A percentile compares a stretch with the other conserved stretches of the same genome.
Evolutionary conservation across 2,888 invertebrate genomes (phyloP).

Genomic region (Acronicta psi): DNA sequence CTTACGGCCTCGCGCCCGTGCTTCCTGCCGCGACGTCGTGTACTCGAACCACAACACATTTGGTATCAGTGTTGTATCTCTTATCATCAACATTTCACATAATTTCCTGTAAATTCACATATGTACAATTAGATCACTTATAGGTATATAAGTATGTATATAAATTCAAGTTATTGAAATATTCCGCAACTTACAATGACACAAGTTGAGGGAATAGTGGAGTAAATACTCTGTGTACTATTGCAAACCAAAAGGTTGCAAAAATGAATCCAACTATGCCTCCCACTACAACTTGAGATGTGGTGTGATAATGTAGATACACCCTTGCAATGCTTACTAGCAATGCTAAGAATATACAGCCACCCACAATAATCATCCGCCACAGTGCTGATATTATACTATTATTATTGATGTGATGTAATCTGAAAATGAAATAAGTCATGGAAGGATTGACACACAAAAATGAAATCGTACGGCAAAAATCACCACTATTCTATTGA

Average conservation of each 20-base stretch:
- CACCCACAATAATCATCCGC: slow-evolving; percentile 90
- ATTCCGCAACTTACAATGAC: slow-evolving; percentile 91
- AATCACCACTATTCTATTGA: too few relatives aligned
- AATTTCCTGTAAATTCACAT: slow-evolving; percentile 90
- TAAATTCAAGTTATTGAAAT: background rate
- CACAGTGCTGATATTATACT: slow-evolving; percentile 93
- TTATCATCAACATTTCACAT: slow-evolving; percentile 95
- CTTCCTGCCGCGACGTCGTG: slow-evolving; percentile 95
- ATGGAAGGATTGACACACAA: background rate
- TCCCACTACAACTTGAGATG: slow-evolving; percentile 94
- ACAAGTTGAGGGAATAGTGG: slow-evolving; percentile 95
- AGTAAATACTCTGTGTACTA: slow-evolving; percentile 94
- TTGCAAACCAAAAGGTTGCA: slow-evolving; percentile 94
- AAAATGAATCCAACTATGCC: slow-evolving; percentile 92
- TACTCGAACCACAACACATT: slow-evolving; percentile 98
- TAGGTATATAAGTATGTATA: background rate
- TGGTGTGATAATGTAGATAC: slow-evolving; percentile 96
- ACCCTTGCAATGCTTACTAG: slow-evolving; percentile 92
- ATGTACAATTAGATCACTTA: background rate
- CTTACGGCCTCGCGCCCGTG: slow-evolving; percentile 93
- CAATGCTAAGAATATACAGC: slow-evolving; percentile 89
- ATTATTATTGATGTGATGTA: slow-evolving; percentile 95
- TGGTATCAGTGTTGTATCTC: slow-evolving; percentile 97
- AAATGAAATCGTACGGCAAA: too few relatives aligned
- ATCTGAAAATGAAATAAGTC: slow-evolving; percentile 83